Conservation (phyloP, 2,113 vertebrate species). For the Isurus oxyrinchus region DNA sequence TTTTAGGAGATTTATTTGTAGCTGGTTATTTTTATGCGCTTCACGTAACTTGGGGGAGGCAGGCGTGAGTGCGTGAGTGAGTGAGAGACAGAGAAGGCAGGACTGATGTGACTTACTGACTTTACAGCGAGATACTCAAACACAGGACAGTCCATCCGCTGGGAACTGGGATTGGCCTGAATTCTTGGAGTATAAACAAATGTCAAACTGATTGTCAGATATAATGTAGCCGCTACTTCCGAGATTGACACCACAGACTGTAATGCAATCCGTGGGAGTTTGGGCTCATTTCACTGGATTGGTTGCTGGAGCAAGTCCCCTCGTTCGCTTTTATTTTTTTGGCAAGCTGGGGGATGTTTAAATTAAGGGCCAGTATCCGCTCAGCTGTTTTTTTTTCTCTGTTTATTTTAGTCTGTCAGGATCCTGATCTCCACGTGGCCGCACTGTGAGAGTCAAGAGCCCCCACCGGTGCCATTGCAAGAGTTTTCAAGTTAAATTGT, state of each 20-base stretch:
- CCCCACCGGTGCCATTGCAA: background rate
- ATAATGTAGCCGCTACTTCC: background rate
- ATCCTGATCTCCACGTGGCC: background rate
- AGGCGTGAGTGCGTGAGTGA: background rate
- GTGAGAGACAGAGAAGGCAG: background rate
- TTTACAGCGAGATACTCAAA: background rate
- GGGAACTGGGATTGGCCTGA: background rate
- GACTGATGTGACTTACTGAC: background rate
- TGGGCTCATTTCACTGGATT: background rate
- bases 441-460: background rate
- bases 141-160: too few species aligned
- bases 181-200: background rate
- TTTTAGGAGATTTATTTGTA: slow-evolving; percentile 3
- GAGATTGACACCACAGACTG: background rate
- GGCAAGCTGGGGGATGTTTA: background rate
- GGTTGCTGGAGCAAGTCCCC: background rate
- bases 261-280: background rate
- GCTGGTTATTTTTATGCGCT: background rate
- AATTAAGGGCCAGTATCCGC: background rate
- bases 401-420: background rate
- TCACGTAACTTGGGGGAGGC: background rate
- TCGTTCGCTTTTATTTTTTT: background rate
- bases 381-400: background rate
- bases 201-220: background rate
- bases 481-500: background rate